Evolutionary conservation across 2,113 vertebrate species (phyloP).

Genomic region (Mirounga angustirostris): DNA sequence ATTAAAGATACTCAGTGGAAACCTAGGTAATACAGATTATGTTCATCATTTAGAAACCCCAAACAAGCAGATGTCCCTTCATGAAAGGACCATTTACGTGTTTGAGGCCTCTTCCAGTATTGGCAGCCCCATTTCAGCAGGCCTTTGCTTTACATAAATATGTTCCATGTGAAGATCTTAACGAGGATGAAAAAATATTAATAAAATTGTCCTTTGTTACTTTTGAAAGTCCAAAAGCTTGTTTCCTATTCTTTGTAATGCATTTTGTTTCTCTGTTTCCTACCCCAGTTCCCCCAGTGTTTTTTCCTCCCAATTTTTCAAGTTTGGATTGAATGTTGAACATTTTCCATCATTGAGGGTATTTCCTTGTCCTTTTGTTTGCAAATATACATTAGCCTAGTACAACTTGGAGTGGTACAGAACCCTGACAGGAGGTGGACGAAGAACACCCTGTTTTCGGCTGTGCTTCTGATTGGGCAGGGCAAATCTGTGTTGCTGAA

Average conservation of each 20-base stretch:
- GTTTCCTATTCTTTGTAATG: background rate
- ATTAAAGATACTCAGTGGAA: slow-evolving; percentile 17
- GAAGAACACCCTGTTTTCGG: background rate
- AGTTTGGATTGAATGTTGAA: slow-evolving; percentile 34
- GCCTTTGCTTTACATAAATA: background rate
- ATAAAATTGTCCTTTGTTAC: background rate
- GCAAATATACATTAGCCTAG: background rate
- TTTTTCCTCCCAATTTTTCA: background rate
- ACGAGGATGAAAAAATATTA: background rate
- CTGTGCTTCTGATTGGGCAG: background rate
- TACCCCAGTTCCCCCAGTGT: background rate
- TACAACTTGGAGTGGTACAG: background rate
- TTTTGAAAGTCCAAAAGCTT: slow-evolving; percentile 37
- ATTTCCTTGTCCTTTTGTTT: slow-evolving; percentile 5
- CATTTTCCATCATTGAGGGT: background rate
- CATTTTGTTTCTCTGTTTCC: background rate
- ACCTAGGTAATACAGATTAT: slow-evolving; percentile 22
- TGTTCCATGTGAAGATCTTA: slow-evolving; percentile 6
- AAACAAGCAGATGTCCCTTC: slow-evolving; percentile 18
- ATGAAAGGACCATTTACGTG: background rate
- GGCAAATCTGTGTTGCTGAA: slow-evolving; percentile 32
- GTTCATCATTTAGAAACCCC: slow-evolving; percentile 33
- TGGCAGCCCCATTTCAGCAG: background rate
- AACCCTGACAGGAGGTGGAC: background rate
- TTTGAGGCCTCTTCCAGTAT: background rate